phyloP scores from a whole-genome alignment of 1,140 invertebrate genomes.

The Nephila pilipes region DNA sequence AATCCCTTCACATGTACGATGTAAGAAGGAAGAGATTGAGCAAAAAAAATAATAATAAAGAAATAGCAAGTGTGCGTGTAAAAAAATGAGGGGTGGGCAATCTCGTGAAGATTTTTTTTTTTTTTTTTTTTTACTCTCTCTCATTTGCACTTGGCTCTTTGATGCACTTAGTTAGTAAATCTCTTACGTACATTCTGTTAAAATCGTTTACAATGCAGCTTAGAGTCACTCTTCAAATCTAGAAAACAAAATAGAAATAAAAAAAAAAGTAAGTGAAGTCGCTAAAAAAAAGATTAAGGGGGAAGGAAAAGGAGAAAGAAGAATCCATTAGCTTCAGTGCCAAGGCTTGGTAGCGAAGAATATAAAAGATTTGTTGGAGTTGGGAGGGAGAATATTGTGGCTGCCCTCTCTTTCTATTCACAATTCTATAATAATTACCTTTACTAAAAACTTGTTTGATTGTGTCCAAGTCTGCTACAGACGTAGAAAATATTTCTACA shows the following conservation, averaged over 20 bases:
- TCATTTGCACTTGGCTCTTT: slow-evolving; percentile 36
- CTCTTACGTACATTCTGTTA: slow-evolving; percentile 46
- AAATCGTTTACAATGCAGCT: slow-evolving; percentile 53
- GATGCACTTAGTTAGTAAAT: slow-evolving; percentile 48
- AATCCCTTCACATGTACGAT: slow-evolving; percentile 40
- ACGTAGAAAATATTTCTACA: slow-evolving; percentile 64
- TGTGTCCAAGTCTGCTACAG: slow-evolving; percentile 59
- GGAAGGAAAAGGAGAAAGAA: not conserved
- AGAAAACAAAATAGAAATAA: slow-evolving; percentile 48
- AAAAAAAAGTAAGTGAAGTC: slow-evolving; percentile 3
- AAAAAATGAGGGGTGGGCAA: not conserved
- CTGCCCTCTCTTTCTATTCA: slow-evolving; percentile 57
- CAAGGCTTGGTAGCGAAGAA: slow-evolving; percentile 55
- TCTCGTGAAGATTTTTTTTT: too few relatives aligned
- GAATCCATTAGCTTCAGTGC: slow-evolving; percentile 58
- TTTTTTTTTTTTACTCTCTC: not conserved
- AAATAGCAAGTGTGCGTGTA: not conserved
- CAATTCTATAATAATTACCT: slow-evolving; percentile 75
- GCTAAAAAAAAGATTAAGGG: not conserved
- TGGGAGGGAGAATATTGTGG: not conserved
- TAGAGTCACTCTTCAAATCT: slow-evolving; percentile 39
- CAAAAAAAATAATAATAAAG: not conserved
- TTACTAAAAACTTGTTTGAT: slow-evolving; percentile 74
- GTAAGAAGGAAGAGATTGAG: slow-evolving; percentile 8
- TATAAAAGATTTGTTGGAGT: slow-evolving; percentile 69